phyloP scores from a whole-genome alignment of 2,113 vertebrate genomes.

The Pelodiscus sinensis region DNA sequence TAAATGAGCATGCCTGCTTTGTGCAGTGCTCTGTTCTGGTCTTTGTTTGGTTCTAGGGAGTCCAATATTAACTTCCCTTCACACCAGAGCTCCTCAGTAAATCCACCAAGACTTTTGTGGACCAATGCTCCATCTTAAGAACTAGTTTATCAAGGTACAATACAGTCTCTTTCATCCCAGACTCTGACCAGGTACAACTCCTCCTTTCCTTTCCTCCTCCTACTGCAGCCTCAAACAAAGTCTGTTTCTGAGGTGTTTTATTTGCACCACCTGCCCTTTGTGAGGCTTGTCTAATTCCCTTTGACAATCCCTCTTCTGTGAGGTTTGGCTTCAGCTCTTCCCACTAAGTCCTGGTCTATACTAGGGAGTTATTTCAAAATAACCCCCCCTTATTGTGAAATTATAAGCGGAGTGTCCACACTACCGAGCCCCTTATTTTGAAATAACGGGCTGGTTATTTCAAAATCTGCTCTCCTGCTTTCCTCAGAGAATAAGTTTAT shows the following conservation, averaged over 20 bases:
- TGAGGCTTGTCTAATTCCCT: background rate
- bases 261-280: background rate
- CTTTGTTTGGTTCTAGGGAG: background rate
- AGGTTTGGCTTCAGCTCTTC: too few species aligned
- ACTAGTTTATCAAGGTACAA: background rate
- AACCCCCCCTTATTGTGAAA: too few species aligned
- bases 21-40: background rate
- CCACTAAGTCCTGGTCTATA: too few species aligned
- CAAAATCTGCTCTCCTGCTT: too few species aligned
- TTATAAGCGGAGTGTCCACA: too few species aligned
- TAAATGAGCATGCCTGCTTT: background rate
- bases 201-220: background rate
- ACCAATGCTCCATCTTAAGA: background rate
- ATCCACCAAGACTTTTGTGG: background rate
- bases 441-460: too few species aligned
- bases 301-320: too few species aligned
- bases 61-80: background rate
- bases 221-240: background rate
- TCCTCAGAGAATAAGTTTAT: too few species aligned
- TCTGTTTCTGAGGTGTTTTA: background rate
- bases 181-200: too few species aligned
- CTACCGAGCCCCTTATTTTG: too few species aligned
- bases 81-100: background rate
- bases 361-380: too few species aligned
- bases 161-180: background rate